phyloP scores from a whole-genome alignment of 2,113 vertebrate species.

The Petaurus breviceps region DNA sequence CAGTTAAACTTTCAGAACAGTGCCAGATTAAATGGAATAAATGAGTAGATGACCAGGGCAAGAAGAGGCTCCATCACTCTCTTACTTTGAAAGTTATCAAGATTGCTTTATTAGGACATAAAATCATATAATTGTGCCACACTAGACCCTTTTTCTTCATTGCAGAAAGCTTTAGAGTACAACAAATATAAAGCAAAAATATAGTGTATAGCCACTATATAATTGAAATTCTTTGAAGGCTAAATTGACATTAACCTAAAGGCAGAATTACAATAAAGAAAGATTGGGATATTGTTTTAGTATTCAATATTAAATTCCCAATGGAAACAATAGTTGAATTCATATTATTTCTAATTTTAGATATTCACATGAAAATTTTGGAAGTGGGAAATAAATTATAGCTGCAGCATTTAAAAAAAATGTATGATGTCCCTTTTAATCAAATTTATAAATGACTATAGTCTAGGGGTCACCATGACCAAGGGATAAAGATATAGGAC shows the following conservation, averaged over 20 bases:
- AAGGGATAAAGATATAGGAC: too few species aligned
- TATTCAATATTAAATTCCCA: not conserved
- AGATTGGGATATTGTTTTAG: not conserved
- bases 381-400: not conserved
- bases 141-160: not conserved
- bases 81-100: not conserved
- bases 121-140: not conserved
- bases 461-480: too few species aligned
- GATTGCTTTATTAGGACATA: not conserved
- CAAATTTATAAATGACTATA: not conserved
- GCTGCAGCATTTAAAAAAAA: not conserved
- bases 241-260: not conserved
- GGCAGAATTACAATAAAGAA: not conserved
- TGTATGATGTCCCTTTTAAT: not conserved
- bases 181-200: not conserved
- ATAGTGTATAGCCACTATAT: not conserved
- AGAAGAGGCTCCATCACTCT: not conserved
- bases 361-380: not conserved
- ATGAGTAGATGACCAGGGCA: constrained; percentile 2
- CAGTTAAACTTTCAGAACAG: constrained; percentile 25
- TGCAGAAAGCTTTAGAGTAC: not conserved
- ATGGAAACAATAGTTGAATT: not conserved
- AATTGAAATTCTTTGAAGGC: not conserved
- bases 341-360: not conserved
- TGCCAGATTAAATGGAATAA: not conserved